Conservation (phyloP, 1,140 invertebrate species). For the Drosophila ambigua region DNA sequence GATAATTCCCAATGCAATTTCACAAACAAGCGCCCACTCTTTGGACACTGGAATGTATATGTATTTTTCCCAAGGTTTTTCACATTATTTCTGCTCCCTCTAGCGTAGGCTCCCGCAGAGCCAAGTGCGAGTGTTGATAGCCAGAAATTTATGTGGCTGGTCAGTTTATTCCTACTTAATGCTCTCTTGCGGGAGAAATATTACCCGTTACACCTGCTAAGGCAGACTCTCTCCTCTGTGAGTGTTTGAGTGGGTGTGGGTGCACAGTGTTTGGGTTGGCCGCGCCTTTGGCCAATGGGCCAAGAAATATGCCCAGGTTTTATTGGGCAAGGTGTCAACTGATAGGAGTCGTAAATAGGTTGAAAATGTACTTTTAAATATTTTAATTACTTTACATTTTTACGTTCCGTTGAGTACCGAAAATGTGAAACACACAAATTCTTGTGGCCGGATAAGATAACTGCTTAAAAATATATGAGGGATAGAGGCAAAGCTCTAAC, state of each 20-base stretch:
- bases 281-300: not conserved
- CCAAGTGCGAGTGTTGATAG: slow-evolving; percentile 41
- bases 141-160: slow-evolving; percentile 51
- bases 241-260: not conserved
- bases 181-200: slow-evolving; percentile 29
- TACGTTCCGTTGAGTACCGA: no score
- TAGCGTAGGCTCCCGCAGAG: not conserved
- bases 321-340: slow-evolving; percentile 15
- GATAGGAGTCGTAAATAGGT: not conserved
- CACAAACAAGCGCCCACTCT: slow-evolving; percentile 24
- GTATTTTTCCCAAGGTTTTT: slow-evolving; percentile 13
- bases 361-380: not conserved
- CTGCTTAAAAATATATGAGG: no score
- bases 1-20: slow-evolving; percentile 42
- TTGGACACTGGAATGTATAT: not conserved
- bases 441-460: no score
- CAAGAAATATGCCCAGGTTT: slow-evolving; percentile 23
- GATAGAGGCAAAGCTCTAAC: no score
- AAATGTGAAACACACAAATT: no score
- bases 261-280: not conserved
- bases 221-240: slow-evolving; percentile 1
- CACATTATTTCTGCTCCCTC: not conserved
- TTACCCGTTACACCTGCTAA: slow-evolving; percentile 38
- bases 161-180: slow-evolving; percentile 45
- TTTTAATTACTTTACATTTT: no score